These are phyloP conservation scores for Seison nebaliae DNA, from an alignment of 1,140 invertebrate species.

Conservation along the genomic window DNA sequence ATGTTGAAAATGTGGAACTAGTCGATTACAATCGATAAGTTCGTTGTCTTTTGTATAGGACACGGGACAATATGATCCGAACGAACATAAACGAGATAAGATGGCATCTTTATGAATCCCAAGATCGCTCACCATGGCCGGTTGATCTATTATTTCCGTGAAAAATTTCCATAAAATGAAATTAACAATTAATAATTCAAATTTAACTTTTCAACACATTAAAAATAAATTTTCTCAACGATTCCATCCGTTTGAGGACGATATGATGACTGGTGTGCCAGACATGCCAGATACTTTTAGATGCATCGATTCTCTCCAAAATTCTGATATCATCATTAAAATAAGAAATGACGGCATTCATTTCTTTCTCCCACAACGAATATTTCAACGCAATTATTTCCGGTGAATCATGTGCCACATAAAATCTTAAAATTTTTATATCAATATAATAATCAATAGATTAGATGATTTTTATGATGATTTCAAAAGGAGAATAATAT, in stretches of 20 bases:
- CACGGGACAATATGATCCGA: slow-evolving; percentile 27
- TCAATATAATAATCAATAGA: slow-evolving; percentile 5
- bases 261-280: slow-evolving; percentile 17
- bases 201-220: neutral
- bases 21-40: slow-evolving; percentile 26
- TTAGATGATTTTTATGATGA: neutral
- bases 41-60: slow-evolving; percentile 21
- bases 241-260: slow-evolving; percentile 1
- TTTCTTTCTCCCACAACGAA: slow-evolving; percentile 18
- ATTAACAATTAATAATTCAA: too few species aligned
- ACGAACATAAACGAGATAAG: slow-evolving; percentile 22
- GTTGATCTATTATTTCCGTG: slow-evolving; percentile 20
- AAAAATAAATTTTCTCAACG: slow-evolving; percentile 9
- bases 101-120: slow-evolving; percentile 27
- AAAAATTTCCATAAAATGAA: too few species aligned
- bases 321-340: slow-evolving; percentile 26
- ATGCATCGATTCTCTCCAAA: slow-evolving; percentile 17
- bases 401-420: slow-evolving; percentile 22
- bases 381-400: slow-evolving; percentile 23
- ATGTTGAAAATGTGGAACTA: too few species aligned
- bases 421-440: too few species aligned
- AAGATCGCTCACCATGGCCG: slow-evolving; percentile 22
- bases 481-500: slow-evolving; percentile 13
- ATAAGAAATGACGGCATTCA: slow-evolving; percentile 19
- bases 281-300: slow-evolving; percentile 25